phyloP scores from a whole-genome alignment of 2,113 vertebrate genomes.

The Bombycilla garrulus region DNA sequence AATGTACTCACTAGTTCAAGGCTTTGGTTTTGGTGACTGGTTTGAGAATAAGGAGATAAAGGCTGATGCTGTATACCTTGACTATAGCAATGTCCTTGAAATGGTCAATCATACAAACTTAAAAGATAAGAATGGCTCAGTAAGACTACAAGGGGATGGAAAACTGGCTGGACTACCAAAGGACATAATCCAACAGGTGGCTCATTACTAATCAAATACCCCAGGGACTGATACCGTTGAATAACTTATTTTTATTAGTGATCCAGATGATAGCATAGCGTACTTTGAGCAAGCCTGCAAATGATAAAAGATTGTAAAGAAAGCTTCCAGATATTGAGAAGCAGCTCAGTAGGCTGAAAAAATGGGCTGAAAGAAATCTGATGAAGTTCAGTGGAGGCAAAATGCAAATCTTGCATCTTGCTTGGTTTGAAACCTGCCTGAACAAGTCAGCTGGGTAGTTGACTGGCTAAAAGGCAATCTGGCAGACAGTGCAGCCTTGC shows the following conservation, averaged over 20 bases:
- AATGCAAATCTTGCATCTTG: background rate
- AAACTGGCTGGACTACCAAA: background rate
- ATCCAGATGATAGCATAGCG: background rate
- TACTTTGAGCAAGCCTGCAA: background rate
- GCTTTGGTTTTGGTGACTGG: background rate
- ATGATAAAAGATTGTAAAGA: background rate
- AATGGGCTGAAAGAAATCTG: background rate
- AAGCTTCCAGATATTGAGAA: background rate
- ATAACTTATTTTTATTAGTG: background rate
- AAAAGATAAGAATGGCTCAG: background rate
- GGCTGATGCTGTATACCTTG: background rate
- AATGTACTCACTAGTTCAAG: background rate
- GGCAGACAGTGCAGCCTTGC: background rate
- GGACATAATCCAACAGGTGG: background rate
- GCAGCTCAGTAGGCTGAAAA: background rate
- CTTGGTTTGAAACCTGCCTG: background rate
- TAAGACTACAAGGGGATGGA: background rate
- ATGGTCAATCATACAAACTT: background rate
- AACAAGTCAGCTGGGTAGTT: background rate
- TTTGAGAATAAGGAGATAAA: background rate
- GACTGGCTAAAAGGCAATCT: background rate
- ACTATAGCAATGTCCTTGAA: background rate
- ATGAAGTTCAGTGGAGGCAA: background rate
- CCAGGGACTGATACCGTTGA: background rate
- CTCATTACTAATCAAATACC: background rate